phyloP scores from a whole-genome alignment of 2,888 invertebrate genomes.

The Phragmatobia fuliginosa region DNA sequence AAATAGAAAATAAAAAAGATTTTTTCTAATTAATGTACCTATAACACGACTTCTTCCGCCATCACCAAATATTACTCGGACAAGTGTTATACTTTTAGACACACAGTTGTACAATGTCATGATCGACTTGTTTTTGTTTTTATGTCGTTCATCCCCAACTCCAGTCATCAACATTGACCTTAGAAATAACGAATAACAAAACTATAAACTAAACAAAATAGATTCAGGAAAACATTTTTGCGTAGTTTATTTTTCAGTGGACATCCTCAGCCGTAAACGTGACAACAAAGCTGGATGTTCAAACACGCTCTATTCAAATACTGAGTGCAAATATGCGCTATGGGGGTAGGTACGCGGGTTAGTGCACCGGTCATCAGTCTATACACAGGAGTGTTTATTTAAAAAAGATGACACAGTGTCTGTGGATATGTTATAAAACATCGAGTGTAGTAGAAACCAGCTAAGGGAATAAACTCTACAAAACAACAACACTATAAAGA shows the following conservation, averaged over 20 bases:
- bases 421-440: no score
- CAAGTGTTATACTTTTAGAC: no score
- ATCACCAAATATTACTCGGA: no score
- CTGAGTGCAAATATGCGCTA: slow-evolving; percentile 10
- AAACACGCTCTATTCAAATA: slow-evolving; percentile 20
- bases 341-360: slow-evolving; percentile 6
- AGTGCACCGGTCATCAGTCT: background rate
- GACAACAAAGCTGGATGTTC: slow-evolving; percentile 3
- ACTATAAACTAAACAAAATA: background rate
- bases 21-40: no score
- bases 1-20: no score
- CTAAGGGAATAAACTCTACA: no score
- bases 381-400: background rate
- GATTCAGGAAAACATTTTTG: background rate
- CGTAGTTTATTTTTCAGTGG: background rate
- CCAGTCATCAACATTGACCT: background rate
- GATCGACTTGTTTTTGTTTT: background rate
- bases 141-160: background rate
- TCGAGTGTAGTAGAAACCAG: no score
- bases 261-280: background rate
- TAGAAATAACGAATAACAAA: background rate
- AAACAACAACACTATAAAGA: no score
- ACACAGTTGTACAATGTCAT: no score
- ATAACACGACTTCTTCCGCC: no score
- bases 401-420: background rate